These are phyloP conservation scores for Antennarius maculatus DNA, from an alignment of 2,797 vertebrate species.

Conservation along the genomic window DNA sequence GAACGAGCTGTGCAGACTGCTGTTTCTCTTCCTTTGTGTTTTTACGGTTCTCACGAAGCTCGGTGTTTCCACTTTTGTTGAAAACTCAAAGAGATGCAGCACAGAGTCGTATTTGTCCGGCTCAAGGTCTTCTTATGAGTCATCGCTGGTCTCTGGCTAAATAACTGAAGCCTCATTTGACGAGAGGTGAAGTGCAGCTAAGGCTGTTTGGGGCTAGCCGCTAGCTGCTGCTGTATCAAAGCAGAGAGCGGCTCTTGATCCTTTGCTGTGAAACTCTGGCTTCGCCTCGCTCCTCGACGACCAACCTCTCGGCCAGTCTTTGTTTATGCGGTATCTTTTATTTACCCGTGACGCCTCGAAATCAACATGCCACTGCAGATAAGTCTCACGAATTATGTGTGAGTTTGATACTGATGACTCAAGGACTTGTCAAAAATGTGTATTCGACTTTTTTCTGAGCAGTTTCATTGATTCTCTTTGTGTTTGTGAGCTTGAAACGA, in stretches of 20 bases:
- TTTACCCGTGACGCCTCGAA: conserved; percentile 35
- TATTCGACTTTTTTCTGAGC: conserved; percentile 11
- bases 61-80: conserved; percentile 21
- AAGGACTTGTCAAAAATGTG: conserved; percentile 19
- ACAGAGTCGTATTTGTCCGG: conserved; percentile 7
- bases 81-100: background rate
- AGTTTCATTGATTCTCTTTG: conserved; percentile 2
- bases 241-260: conserved; percentile 28
- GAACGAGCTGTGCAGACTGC: no score
- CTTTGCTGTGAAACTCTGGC: conserved; percentile 31
- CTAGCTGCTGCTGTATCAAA: conserved; percentile 46
- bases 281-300: background rate
- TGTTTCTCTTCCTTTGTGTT: no score
- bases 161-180: conserved; percentile 59
- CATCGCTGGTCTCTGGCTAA: conserved; percentile 43
- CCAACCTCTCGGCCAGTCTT: conserved; percentile 30
- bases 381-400: conserved; percentile 12
- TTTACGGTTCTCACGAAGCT: no score
- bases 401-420: conserved; percentile 38
- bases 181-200: conserved; percentile 39
- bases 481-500: background rate
- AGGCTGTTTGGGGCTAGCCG: conserved; percentile 45
- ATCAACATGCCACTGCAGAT: conserved; percentile 34
- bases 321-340: conserved; percentile 5
- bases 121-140: conserved; percentile 31